These are phyloP conservation scores for Ferrisia virgata DNA, from an alignment of 2,888 invertebrate genomes.

Conservation along the genomic window DNA sequence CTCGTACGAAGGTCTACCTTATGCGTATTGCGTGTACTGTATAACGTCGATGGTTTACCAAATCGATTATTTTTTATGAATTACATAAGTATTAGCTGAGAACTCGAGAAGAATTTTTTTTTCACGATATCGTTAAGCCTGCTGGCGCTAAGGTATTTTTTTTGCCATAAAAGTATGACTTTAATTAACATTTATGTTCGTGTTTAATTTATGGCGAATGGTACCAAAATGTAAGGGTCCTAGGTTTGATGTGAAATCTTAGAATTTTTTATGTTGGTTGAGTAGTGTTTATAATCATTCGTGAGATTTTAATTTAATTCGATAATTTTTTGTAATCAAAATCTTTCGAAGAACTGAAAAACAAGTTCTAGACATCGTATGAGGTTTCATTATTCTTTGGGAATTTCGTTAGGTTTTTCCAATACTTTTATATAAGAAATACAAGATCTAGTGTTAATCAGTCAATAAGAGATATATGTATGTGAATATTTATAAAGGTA, in stretches of 20 bases:
- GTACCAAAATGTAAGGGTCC: not conserved
- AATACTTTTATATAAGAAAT: too few relatives aligned
- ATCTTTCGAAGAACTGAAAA: too few relatives aligned
- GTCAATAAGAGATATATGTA: too few relatives aligned
- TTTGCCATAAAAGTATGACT: not conserved
- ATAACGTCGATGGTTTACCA: not conserved
- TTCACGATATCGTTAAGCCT: not conserved
- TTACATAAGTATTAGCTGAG: too few relatives aligned
- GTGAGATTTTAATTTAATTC: too few relatives aligned
- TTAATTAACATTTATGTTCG: not conserved
- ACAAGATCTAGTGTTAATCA: too few relatives aligned
- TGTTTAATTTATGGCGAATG: not conserved
- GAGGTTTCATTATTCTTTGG: too few relatives aligned
- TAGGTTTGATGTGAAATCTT: not conserved
- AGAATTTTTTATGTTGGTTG: not conserved
- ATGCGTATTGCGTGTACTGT: not conserved
- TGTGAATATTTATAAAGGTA: too few relatives aligned
- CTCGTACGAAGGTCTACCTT: not conserved
- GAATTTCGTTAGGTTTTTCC: too few relatives aligned
- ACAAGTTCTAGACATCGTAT: too few relatives aligned
- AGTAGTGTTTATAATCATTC: too few relatives aligned
- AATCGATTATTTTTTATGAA: conserved; percentile 24
- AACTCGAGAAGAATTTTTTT: not conserved
- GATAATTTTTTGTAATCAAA: too few relatives aligned
- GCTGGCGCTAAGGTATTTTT: not conserved